Conservation (phyloP, 2,113 vertebrate species). For the Sclerurus mexicanus region DNA sequence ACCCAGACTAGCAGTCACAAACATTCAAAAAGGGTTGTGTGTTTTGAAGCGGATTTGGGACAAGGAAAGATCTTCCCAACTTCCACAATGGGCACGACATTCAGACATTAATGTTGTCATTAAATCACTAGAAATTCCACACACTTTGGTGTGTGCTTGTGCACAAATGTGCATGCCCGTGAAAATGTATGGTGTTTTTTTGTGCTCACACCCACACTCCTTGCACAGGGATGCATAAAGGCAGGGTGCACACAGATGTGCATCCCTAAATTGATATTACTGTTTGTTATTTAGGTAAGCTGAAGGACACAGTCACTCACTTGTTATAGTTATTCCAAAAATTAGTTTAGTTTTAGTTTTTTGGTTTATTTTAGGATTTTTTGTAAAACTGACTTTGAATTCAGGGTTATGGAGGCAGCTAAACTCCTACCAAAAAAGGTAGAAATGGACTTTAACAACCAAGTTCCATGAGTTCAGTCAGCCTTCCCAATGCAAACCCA, state of each 20-base stretch:
- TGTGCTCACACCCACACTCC: not conserved
- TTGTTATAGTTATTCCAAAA: not conserved
- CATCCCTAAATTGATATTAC: not conserved
- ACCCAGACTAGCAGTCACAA: not conserved
- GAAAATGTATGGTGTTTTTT: rapidly evolving
- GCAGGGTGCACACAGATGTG: not conserved
- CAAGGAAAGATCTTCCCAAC: not conserved
- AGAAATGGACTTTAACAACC: not conserved
- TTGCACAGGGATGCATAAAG: not conserved
- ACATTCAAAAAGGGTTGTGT: not conserved
- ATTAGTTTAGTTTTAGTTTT: not conserved
- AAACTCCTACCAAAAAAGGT: not conserved
- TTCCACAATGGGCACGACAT: not conserved
- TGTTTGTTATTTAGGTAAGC: not conserved
- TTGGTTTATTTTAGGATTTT: not conserved
- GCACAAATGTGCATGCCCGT: not conserved
- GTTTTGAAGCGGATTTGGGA: not conserved
- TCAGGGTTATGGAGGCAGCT: not conserved
- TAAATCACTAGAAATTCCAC: not conserved
- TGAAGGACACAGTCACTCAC: not conserved
- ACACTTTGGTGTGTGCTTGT: not conserved
- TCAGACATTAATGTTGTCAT: not conserved
- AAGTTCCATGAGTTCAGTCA: not conserved
- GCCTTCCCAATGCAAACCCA: not conserved
- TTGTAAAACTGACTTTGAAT: not conserved